Percentiles rank a stretch among this genome's conserved stretches.
phyloP scores from a whole-genome alignment of 2,888 invertebrate genomes.

The Antitype chi region DNA sequence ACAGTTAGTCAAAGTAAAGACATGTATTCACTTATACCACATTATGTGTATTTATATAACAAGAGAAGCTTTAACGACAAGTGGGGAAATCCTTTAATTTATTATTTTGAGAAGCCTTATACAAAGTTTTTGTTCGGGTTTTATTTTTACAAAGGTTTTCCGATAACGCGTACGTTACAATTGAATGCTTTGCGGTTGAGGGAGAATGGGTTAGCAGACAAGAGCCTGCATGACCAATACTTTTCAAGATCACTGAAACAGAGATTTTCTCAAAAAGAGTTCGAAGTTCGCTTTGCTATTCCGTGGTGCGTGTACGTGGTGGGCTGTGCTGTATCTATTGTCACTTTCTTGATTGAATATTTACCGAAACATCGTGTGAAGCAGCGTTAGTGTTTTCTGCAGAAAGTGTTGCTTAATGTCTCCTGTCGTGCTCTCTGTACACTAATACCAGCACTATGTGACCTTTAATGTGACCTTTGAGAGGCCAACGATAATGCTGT shows the following conservation, averaged over 20 bases:
- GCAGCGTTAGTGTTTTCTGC: neutral
- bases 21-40: constrained; percentile 49
- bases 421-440: too few species aligned
- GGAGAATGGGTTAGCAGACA: constrained; percentile 56
- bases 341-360: constrained; percentile 53
- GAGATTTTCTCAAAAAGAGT: constrained; percentile 40
- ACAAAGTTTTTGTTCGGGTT: constrained; percentile 30
- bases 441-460: too few species aligned
- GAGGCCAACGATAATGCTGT: too few species aligned
- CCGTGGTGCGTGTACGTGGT: constrained; percentile 58
- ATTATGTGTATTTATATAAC: constrained; percentile 46
- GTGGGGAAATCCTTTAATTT: constrained; percentile 53
- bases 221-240: constrained; percentile 46
- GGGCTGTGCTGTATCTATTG: constrained; percentile 48
- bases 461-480: too few species aligned
- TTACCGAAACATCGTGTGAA: constrained; percentile 21
- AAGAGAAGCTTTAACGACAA: constrained; percentile 45
- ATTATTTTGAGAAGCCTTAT: constrained; percentile 49
- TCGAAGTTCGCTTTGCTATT: constrained; percentile 49
- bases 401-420: neutral
- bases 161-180: constrained; percentile 35
- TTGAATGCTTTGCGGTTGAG: constrained; percentile 44
- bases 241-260: constrained; percentile 41
- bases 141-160: constrained; percentile 62
- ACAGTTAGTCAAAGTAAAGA: constrained; percentile 40